A percentile compares a stretch with the other conserved stretches of the same genome.
These are phyloP conservation scores for Agrochola lychnidis DNA, from an alignment of 2,888 invertebrate genomes.

Conservation along the genomic window DNA sequence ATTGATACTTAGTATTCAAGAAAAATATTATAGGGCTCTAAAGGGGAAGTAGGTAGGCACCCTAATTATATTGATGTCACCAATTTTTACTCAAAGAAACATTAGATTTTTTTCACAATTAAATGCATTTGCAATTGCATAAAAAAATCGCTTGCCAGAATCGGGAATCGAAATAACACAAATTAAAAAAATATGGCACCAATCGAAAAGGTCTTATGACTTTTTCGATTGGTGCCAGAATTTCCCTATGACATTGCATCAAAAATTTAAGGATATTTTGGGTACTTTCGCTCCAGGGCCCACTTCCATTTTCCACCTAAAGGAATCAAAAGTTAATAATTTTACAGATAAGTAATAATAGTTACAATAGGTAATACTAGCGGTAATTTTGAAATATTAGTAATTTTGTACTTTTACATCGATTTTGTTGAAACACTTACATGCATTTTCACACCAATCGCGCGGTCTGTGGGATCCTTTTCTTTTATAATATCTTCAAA, in stretches of 20 bases:
- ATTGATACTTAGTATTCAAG: background rate
- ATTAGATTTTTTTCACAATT: too few relatives aligned
- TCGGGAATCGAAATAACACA: background rate
- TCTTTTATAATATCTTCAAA: slow-evolving; percentile 79
- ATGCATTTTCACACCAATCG: slow-evolving; percentile 86
- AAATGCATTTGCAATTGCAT: background rate
- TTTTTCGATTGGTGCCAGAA: too few relatives aligned
- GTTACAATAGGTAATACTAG: background rate
- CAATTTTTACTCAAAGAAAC: background rate
- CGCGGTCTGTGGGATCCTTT: slow-evolving; percentile 85
- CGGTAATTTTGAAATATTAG: background rate
- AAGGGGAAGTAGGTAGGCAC: background rate
- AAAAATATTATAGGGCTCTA: background rate
- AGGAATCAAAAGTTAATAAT: background rate
- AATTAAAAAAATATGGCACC: background rate
- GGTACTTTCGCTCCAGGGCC: background rate
- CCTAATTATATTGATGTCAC: background rate
- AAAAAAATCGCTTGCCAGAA: background rate
- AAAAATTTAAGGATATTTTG: background rate
- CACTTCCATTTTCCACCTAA: background rate
- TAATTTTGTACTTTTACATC: background rate
- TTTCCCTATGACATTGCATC: too few relatives aligned
- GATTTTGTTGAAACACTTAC: slow-evolving; percentile 72
- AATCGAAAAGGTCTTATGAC: background rate
- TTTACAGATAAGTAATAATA: background rate